These are phyloP conservation scores for Luffia ferchaultella DNA, from an alignment of 2,888 invertebrate genomes.

Conservation along the genomic window DNA sequence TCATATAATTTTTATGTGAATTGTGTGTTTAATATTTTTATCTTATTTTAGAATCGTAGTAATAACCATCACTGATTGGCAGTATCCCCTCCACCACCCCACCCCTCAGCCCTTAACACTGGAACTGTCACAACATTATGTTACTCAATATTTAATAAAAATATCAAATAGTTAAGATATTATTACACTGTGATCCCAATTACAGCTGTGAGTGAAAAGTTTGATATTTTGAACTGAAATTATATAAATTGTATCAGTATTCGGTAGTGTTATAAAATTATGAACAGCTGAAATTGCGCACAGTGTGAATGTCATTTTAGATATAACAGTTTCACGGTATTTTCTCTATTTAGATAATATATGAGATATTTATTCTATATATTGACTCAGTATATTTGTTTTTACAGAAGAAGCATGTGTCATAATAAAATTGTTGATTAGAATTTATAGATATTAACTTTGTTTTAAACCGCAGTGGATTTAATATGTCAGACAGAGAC, in stretches of 20 bases:
- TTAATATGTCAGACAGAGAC: not conserved
- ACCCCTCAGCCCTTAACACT: constrained; percentile 55
- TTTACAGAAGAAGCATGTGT: not conserved
- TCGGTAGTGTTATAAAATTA: not conserved
- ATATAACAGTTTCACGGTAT: not conserved
- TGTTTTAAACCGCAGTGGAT: not conserved
- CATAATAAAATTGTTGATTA: not conserved
- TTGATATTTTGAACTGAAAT: not conserved
- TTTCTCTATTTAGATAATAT: too few species aligned
- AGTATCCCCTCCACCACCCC: constrained; percentile 90
- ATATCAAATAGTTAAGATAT: not conserved
- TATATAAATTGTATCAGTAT: not conserved
- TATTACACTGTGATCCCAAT: not conserved
- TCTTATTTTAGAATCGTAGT: too few species aligned
- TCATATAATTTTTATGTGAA: too few species aligned
- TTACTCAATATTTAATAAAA: not conserved
- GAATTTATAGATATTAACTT: not conserved
- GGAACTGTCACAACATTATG: not conserved
- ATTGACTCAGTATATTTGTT: not conserved
- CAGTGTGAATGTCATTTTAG: not conserved
- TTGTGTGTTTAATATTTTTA: too few species aligned
- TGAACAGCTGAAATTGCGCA: not conserved
- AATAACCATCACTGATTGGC: too few species aligned
- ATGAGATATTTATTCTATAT: too few species aligned
- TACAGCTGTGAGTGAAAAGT: not conserved